phyloP scores from a whole-genome alignment of 2,888 invertebrate genomes.

The Cantharis flavilabris region DNA sequence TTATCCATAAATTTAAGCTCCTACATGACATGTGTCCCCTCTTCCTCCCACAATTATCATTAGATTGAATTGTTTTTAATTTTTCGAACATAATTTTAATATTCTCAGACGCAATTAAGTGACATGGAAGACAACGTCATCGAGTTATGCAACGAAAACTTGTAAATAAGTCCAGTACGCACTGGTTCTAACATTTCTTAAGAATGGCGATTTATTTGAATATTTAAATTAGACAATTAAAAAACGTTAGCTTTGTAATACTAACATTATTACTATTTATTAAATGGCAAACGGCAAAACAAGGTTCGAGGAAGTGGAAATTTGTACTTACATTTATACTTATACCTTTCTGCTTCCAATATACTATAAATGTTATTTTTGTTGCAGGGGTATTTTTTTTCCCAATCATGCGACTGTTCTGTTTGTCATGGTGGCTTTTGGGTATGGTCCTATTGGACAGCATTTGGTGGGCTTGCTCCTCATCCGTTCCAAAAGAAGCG shows the following conservation, averaged over 20 bases:
- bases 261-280: neutral
- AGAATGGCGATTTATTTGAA: conserved; percentile 17
- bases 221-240: conserved; percentile 23
- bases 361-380: conserved; percentile 4
- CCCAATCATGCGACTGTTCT: conserved; percentile 51
- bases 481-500: conserved; percentile 46
- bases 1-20: neutral
- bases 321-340: neutral
- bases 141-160: conserved; percentile 18
- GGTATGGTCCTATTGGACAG: conserved; percentile 40
- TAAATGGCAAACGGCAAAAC: conserved; percentile 3
- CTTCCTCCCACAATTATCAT: neutral
- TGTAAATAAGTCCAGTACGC: conserved; percentile 21
- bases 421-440: conserved; percentile 47
- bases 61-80: conserved; percentile 11
- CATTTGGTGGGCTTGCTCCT: conserved; percentile 36
- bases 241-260: neutral
- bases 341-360: neutral
- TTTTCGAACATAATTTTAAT: conserved; percentile 8
- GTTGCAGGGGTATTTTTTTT: conserved; percentile 49
- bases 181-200: conserved; percentile 15
- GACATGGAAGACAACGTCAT: neutral
- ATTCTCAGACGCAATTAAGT: conserved; percentile 11
- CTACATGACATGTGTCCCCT: neutral
- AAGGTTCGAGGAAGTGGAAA: conserved; percentile 17